Conservation (phyloP, 2,113 vertebrate species). For the Calcarius ornatus region DNA sequence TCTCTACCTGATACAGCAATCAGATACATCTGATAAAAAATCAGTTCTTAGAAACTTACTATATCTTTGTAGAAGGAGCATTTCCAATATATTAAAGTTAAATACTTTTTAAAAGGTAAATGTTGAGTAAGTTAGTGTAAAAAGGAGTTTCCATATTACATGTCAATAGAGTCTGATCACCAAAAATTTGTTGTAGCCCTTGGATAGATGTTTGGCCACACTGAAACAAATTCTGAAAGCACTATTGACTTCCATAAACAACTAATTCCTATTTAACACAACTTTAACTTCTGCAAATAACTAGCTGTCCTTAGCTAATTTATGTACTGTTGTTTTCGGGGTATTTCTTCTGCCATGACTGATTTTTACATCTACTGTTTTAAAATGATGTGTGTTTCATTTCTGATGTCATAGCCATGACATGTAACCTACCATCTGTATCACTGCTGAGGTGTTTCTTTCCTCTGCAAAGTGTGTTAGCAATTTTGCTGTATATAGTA, state of each 20-base stretch:
- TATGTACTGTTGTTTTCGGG: background rate
- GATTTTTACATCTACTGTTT: background rate
- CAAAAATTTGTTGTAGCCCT: background rate
- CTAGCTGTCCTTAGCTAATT: background rate
- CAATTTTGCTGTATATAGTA: background rate
- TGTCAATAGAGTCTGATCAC: background rate
- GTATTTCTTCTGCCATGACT: background rate
- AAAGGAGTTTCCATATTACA: background rate
- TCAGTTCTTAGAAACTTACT: background rate
- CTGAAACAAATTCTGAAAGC: background rate
- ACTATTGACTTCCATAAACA: background rate
- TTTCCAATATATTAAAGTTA: background rate
- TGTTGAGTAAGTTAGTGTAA: background rate
- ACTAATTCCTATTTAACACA: background rate
- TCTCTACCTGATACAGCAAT: background rate
- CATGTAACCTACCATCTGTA: background rate
- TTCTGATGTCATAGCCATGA: slow-evolving; percentile 3
- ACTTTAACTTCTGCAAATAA: background rate
- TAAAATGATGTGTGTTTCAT: background rate
- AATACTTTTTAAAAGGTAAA: background rate
- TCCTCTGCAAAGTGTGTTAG: background rate
- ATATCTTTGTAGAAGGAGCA: background rate
- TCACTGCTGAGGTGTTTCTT: background rate
- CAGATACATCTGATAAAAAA: background rate
- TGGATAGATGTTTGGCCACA: background rate